Base-by-base conservation (phyloP, 2,888 invertebrate species). In the Argyresthia albistria region DNA sequence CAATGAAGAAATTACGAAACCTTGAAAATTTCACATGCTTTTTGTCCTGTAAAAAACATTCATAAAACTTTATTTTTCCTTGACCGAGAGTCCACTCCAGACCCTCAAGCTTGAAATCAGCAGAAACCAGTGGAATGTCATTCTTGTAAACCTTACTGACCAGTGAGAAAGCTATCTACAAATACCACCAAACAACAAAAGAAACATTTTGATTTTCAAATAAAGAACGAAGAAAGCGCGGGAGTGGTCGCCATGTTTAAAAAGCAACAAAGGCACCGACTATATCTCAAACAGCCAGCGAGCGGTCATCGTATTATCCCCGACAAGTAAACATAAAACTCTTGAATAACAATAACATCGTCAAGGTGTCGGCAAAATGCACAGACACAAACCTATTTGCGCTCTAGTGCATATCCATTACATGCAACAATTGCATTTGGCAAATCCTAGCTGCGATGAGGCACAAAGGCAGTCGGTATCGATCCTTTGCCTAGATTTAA, bases 321-420 rank as follows among this genome's bases (percentile, higher is more conserved):
- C 35, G 12, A 55, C 54, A 55, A 52, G 51, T 57, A 50, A 54
- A 58, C 45, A 55, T 51, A 57, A 56, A 62, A 53, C 56, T 58
- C 61, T 65, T 57, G 53, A 61, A 57, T 58, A 64, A 73, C 69
- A 69, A 64, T 65, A 58, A 53, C 54, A 58, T 60, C 63, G 57
- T 64, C 59, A 59, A 70, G 68, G 68, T 69, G 76, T 73, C 76
- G 76, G 76, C 73, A 58, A 56, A 58, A 65, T 69, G 69, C 70
- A 71, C 75, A 78, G 76, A 75, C 71, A 65, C 55, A 58, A 56
- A 64, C 62, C 68, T 60, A 73, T 79, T 76, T 80, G 77, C 80
- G 84, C 80, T 79, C 82, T 79, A 76, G 71, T 84, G 83, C 79
- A 80, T 83, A 84, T 84, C 84, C 74, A 81, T 84, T 84, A 81